Base-by-base conservation (phyloP, 2,113 vertebrate species). In the Corythornis madagascariensis region DNA sequence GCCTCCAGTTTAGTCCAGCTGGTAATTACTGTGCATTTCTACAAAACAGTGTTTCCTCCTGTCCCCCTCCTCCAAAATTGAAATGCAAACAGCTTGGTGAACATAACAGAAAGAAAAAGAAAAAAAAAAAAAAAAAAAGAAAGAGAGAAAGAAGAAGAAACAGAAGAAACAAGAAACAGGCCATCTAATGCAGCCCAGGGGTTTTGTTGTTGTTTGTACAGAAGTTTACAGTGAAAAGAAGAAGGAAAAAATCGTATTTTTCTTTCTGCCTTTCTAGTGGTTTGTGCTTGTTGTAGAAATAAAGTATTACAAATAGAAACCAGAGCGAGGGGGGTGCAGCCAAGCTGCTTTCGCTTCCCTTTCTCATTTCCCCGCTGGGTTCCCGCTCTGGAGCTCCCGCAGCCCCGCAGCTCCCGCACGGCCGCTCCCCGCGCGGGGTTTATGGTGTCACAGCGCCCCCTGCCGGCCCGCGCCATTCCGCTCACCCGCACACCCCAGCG, bases 331-430 rank as follows among this genome's bases (percentile, higher is more conserved):
- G 3, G 16, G 7, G 17, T 12, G 4, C 38, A 10, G 22, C 4
- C 21, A 31, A 45, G 67, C 83, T 94, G 15, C 29, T 86, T 93
- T 67, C 33, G 86, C 90, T 96, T 95, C 83, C 96, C 89, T 52
- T 88, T 94, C 93, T 95, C 93, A 91, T 97, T 96, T 94, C 95
- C 96, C 96, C 88, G 92, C 96, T 93, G 91, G 93, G 88, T 90
- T 59, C 63, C 45, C 55, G 90, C 71, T 66, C 95, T 61, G 95
- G 88, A 94, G 24, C 28, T 55, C 57, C 45, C 45, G 17, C 17
- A 47, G 45, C 45, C 45, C 45, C 16, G 45, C 45, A 47, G 45
- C 45, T 38, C 8, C 17, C 45, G 16, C 45, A 38, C 38, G 10
- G 38, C 38, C 38, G 38, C 38, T 38, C 38, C 8, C 17, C 45